Evolutionary conservation across 2,888 invertebrate genomes (phyloP), one percentile per base, ranked within the genome.

Genomic region (Caenorhabditis sp.): DNA sequence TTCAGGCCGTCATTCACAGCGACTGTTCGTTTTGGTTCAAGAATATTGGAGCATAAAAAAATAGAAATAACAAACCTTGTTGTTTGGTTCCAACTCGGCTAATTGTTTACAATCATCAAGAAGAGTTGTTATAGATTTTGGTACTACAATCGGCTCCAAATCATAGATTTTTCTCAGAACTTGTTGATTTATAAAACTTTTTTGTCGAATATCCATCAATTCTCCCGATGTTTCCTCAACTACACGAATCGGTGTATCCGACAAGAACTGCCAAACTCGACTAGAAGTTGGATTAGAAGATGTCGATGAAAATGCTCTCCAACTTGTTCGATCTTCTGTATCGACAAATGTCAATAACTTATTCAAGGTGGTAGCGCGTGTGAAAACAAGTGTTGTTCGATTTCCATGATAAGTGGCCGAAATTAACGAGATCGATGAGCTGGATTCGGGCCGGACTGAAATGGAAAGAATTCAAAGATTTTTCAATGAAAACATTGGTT

Each of bases 371-470:
- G 64, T 50, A 31, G 77, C 77, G 27, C 72, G 58, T 0, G 75
- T 66, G 73, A 77, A 75, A 23, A 79, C 77, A 10, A 79, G 53
- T 6, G 77, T 77, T 17, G 77, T 77, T 43, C 66, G 62, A 36
- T 51, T 70, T n/a, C 66, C 68, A 51, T 77, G 69, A 68, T 73
- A 77, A 0, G 72, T 66, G 17, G 72, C 70, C 14, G 68, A 62
- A 26, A 79, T 54, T 31, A 77, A 63, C 17, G 66, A 51, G 50
- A 73, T 36, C 1, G 70, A 60, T 0, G 66, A 49, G 17, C 31
- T 21, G 1, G 79, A 77, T 49, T 68, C 74, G 0, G 79, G 66
- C 17, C 62, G 58, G 36, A 79, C 79, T 79, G 69, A n/a, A 76
- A 74, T 26, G 43, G n/a, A n/a, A n/a, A n/a, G n/a, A n/a, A n/a